Conservation (phyloP, 2,797 vertebrate species). For the Australoheros facetus region DNA sequence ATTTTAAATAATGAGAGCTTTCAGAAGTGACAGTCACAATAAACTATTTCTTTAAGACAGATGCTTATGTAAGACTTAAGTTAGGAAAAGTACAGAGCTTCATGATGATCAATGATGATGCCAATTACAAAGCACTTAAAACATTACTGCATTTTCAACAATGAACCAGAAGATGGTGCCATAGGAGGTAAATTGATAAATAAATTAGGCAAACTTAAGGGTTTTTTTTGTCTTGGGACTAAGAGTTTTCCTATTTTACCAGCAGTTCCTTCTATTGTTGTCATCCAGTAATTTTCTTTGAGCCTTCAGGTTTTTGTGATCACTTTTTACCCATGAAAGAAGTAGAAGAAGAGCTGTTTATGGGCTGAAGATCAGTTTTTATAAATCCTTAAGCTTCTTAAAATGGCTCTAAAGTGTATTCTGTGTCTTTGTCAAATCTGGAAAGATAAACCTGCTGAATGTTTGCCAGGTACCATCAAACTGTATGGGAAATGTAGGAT, state of each 20-base stretch:
- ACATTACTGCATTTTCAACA: slow-evolving; percentile 36
- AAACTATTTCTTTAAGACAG: neutral
- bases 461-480: neutral
- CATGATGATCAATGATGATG: neutral
- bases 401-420: neutral
- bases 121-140: slow-evolving; percentile 12
- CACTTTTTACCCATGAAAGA: neutral
- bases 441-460: neutral
- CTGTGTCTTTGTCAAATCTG: neutral
- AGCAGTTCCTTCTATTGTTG: neutral
- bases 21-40: neutral
- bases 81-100: neutral
- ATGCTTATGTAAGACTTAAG: neutral
- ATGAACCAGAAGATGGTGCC: slow-evolving; percentile 67
- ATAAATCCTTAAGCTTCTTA: neutral
- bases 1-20: neutral
- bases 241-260: neutral
- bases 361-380: neutral
- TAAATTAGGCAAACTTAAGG: neutral
- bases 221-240: neutral
- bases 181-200: slow-evolving; percentile 10
- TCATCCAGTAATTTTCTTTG: neutral
- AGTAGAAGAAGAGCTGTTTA: neutral
- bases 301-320: no score
- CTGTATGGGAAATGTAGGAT: neutral